These are phyloP conservation scores for Diceros bicornis DNA, from an alignment of 2,797 vertebrate genomes.

Conservation along the genomic window DNA sequence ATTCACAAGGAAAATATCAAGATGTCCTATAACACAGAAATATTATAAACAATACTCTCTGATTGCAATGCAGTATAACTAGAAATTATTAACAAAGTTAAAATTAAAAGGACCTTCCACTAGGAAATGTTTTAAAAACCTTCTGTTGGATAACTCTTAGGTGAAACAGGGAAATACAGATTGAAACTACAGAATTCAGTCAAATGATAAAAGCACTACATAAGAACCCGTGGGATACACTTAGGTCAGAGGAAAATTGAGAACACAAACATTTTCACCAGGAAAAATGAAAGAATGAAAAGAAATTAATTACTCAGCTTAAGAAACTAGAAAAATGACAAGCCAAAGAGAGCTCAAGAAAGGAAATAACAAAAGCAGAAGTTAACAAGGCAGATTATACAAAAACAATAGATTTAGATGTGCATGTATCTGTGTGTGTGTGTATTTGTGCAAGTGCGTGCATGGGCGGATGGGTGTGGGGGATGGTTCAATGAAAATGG, in stretches of 20 bases:
- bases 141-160: background rate
- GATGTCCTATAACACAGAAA: background rate
- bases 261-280: background rate
- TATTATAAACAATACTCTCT: background rate
- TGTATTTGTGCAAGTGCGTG: background rate
- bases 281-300: background rate
- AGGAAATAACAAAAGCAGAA: slow-evolving; percentile 1
- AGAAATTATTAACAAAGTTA: slow-evolving; percentile 13
- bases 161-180: background rate
- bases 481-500: background rate
- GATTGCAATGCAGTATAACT: background rate
- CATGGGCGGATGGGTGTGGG: background rate
- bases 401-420: background rate
- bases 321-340: background rate
- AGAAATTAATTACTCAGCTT: background rate
- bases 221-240: background rate
- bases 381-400: background rate
- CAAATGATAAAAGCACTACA: background rate
- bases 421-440: background rate
- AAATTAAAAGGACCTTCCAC: background rate
- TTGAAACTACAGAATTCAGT: background rate
- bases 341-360: background rate
- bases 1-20: background rate
- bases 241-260: background rate
- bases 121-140: background rate